A percentile compares a stretch with the other conserved stretches of the same genome.
phyloP scores from a whole-genome alignment of 2,113 vertebrate genomes.

The Lipotes vexillifer region DNA sequence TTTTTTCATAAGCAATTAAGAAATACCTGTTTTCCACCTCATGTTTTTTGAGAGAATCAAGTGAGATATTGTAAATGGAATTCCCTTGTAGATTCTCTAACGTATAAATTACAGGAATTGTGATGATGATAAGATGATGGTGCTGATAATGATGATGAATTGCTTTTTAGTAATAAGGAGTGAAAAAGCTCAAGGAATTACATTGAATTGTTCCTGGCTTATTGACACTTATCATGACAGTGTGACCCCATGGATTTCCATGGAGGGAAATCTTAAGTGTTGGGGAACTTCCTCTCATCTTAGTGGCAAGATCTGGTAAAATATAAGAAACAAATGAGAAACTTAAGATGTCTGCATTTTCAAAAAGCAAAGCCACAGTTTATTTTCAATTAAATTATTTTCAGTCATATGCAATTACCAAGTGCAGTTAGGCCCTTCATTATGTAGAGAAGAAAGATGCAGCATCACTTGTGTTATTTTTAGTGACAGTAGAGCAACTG shows the following conservation, averaged over 20 bases:
- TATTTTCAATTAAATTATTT: conserved; percentile 51
- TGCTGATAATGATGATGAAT: background rate
- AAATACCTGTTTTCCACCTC: background rate
- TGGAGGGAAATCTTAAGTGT: background rate
- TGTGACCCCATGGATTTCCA: background rate
- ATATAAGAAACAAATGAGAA: background rate
- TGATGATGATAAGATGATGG: background rate
- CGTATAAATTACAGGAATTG: background rate
- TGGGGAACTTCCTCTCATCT: background rate
- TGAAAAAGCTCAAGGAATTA: background rate
- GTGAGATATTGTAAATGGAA: background rate
- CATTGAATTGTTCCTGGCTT: background rate
- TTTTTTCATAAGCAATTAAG: background rate
- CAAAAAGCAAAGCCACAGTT: conserved; percentile 27
- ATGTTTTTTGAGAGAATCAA: background rate
- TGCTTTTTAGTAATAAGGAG: background rate
- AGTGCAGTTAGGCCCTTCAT: conserved; percentile 27
- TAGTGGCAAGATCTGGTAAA: background rate
- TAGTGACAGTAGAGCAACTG: background rate
- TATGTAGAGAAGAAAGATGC: conserved; percentile 31
- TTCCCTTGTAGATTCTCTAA: background rate
- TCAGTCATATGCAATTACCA: conserved; percentile 42
- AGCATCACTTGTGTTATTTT: conserved; percentile 9
- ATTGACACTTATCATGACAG: background rate
- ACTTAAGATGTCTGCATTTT: conserved; percentile 7